These are phyloP conservation scores for Champsocephalus esox DNA, from an alignment of 2,797 vertebrate genomes.

Conservation along the genomic window DNA sequence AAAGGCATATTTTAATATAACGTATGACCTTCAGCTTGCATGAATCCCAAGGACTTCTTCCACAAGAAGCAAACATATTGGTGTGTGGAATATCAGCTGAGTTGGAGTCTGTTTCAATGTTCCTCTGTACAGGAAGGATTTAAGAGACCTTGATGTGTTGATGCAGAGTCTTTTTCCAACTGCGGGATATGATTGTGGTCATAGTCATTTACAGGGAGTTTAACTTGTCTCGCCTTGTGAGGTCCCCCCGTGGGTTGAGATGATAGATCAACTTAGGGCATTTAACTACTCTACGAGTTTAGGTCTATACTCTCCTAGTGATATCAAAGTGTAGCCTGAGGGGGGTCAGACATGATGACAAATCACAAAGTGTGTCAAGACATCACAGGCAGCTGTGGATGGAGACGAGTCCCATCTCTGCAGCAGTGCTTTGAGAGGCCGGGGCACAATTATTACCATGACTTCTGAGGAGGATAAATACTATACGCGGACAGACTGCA, in stretches of 20 bases:
- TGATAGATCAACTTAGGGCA: slow-evolving; percentile 66
- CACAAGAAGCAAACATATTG: background rate
- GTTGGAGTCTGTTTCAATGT: background rate
- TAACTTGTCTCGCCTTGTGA: slow-evolving; percentile 55
- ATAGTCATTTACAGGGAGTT: slow-evolving; percentile 51
- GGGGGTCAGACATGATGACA: slow-evolving; percentile 80
- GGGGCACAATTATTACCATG: slow-evolving; percentile 77
- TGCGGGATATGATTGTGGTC: slow-evolving; percentile 50
- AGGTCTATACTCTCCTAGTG: slow-evolving; percentile 60
- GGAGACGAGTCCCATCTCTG: slow-evolving; percentile 57
- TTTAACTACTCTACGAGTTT: slow-evolving; percentile 67
- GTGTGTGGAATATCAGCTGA: slow-evolving; percentile 5
- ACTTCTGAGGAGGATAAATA: slow-evolving; percentile 80
- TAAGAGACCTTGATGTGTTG: slow-evolving; percentile 1
- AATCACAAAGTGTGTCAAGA: slow-evolving; percentile 80
- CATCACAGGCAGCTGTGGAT: slow-evolving; percentile 76
- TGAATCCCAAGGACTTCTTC: slow-evolving; percentile 8
- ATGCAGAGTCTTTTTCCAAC: slow-evolving; percentile 21
- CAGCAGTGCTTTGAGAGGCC: slow-evolving; percentile 60
- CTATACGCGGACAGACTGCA: slow-evolving; percentile 64
- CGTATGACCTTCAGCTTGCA: slow-evolving; percentile 20
- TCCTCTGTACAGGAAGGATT: slow-evolving; percentile 12
- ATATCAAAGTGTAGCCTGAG: slow-evolving; percentile 82
- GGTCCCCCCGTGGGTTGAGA: slow-evolving; percentile 41
- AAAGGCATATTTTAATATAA: slow-evolving; percentile 43